Evolutionary conservation across 64 coral and sea anemone species (phyloP), one percentile per base, ranked within the genome.

Genomic region (Porites australiensis): DNA sequence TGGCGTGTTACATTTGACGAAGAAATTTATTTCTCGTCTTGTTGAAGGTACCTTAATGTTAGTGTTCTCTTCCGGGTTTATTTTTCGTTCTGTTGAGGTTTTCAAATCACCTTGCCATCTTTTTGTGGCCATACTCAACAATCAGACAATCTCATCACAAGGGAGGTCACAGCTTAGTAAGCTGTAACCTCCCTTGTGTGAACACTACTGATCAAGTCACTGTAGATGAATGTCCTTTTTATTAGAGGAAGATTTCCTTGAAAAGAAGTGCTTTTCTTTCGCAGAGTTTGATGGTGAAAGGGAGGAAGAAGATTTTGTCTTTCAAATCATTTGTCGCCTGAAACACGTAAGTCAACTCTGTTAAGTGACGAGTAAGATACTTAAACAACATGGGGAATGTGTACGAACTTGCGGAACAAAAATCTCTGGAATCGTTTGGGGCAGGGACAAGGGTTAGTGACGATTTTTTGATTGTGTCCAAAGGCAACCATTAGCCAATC

Each of bases 261-360:
- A 19, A 65, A 7, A 44, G 8, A 66, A 4, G 14, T 49, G 8
- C 27, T 46, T 72, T 72, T 57, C 73, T 13, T 13, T 13, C 64
- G 57, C 44, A 93, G 91, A 93, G 53, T 93, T 83, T 60, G 59
- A 79, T 50, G 91, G 82, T 48, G 82, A 87, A 93, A 57, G 73
- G 5, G 73, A 79, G 19, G 75, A 87, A 19, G 58, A 74, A 20
- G 90, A 87, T 64, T 79, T 93, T 27, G 82, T 93, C 59, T 93
- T 87, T 59, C 90, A 87, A 77, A 87, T 93, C 13, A 79, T 93
- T 37, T 78, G 81, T 55, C 90, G 90, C 12, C 57, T 93, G 48
- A 93, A 93, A 45, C 82, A 93, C 61, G 90, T 93, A 70, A 86
- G 90, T 77, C 2, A n/a, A n/a, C n/a, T n/a, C n/a, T n/a, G n/a